Conservation (phyloP, 2,888 invertebrate genomes). For the Dicycla oo region DNA sequence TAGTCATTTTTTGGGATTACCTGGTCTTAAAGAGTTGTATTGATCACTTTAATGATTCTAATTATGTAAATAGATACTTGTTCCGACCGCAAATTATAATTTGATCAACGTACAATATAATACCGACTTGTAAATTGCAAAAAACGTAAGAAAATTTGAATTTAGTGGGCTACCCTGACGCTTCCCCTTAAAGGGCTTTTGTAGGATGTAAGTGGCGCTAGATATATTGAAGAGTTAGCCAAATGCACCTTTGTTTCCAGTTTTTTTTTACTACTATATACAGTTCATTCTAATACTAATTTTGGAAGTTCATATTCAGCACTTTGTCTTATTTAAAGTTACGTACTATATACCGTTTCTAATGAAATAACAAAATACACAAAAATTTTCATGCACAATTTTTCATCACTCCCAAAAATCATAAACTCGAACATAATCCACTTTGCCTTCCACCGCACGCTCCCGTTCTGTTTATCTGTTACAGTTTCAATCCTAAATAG, state of each 20-base stretch:
- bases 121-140: no score
- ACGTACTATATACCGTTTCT: no score
- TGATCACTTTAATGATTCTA: no score
- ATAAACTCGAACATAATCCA: conserved; percentile 43
- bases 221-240: not conserved
- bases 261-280: no score
- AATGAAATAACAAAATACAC: not conserved
- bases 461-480: conserved; percentile 74
- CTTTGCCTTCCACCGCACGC: conserved; percentile 47
- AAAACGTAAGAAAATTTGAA: no score
- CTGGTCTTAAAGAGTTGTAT: no score
- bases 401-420: not conserved
- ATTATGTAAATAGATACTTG: no score
- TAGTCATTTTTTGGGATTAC: no score
- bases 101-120: no score
- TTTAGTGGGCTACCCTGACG: no score
- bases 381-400: not conserved
- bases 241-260: not conserved
- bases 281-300: not conserved
- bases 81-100: no score
- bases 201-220: not conserved
- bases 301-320: not conserved
- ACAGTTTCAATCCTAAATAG: conserved; percentile 75
- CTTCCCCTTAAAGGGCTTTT: no score
- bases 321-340: not conserved